A percentile compares a stretch with the other conserved stretches of the same genome.
These are phyloP conservation scores for Oryctolagus cuniculus DNA, from an alignment of 2,113 vertebrate genomes.

Conservation along the genomic window DNA sequence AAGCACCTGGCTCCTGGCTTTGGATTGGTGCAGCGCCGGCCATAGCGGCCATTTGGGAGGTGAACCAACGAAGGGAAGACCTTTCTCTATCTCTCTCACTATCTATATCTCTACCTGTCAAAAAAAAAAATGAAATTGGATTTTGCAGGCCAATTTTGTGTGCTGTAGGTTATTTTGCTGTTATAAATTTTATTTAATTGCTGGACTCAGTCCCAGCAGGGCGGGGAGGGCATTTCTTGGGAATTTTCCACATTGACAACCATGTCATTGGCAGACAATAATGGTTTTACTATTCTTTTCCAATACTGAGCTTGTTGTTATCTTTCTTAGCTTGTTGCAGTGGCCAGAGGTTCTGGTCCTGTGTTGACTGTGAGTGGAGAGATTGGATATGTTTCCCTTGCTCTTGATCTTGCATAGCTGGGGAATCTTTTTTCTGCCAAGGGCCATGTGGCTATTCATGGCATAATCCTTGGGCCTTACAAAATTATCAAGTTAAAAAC, in stretches of 20 bases:
- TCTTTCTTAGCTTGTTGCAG: not conserved
- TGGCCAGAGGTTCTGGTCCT: not conserved
- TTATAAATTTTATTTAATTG: not conserved
- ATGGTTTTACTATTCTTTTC: constrained; percentile 36
- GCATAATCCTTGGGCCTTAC: no score
- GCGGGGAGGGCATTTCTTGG: not conserved
- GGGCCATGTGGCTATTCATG: no score
- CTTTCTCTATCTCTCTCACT: no score
- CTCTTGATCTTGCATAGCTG: not conserved
- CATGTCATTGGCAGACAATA: not conserved
- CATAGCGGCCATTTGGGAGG: no score
- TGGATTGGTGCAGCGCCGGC: no score
- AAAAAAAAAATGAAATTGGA: not conserved
- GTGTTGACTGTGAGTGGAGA: not conserved
- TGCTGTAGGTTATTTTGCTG: not conserved
- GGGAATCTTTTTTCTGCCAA: no score
- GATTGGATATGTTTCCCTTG: not conserved
- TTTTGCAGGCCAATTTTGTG: not conserved
- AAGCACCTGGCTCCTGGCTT: no score
- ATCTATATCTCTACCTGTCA: no score
- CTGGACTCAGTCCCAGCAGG: not conserved
- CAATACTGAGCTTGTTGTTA: not conserved
- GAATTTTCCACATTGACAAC: not conserved
- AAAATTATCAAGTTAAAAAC: no score
- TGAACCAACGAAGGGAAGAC: no score